Percentiles rank a stretch among this genome's conserved stretches.
These are phyloP conservation scores for Hypanus sabinus DNA, from an alignment of 2,113 vertebrate genomes.

Conservation along the genomic window DNA sequence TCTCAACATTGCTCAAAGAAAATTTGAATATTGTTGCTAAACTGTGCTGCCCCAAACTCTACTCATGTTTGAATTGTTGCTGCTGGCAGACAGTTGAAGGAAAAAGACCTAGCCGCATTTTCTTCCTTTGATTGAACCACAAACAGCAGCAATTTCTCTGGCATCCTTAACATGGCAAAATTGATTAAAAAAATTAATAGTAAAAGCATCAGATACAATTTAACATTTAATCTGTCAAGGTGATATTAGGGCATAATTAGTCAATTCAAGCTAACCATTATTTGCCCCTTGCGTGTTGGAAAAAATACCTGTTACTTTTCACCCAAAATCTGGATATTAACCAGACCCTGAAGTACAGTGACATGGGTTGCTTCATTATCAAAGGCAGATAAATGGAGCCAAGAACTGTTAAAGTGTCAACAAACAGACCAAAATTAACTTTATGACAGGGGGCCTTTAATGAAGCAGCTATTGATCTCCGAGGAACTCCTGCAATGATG, in stretches of 20 bases:
- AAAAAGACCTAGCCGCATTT: neutral
- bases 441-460: neutral
- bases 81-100: neutral
- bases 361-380: neutral
- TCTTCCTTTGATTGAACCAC: too few relatives aligned
- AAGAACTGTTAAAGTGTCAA: neutral
- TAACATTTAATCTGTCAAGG: too few relatives aligned
- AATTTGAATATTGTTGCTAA: too few relatives aligned
- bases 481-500: neutral
- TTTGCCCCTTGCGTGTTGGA: neutral
- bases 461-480: neutral
- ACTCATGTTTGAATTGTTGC: neutral
- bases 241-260: too few relatives aligned
- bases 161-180: too few relatives aligned
- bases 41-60: too few relatives aligned
- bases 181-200: too few relatives aligned
- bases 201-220: too few relatives aligned
- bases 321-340: neutral
- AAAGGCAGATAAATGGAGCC: neutral
- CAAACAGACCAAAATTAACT: neutral
- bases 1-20: too few relatives aligned
- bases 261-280: neutral
- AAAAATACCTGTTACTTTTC: neutral
- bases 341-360: neutral
- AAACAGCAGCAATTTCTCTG: too few relatives aligned